A percentile compares a stretch with the other conserved stretches of the same genome.
Conservation (phyloP, 1,140 invertebrate genomes). For the Drosophila parvula region DNA sequence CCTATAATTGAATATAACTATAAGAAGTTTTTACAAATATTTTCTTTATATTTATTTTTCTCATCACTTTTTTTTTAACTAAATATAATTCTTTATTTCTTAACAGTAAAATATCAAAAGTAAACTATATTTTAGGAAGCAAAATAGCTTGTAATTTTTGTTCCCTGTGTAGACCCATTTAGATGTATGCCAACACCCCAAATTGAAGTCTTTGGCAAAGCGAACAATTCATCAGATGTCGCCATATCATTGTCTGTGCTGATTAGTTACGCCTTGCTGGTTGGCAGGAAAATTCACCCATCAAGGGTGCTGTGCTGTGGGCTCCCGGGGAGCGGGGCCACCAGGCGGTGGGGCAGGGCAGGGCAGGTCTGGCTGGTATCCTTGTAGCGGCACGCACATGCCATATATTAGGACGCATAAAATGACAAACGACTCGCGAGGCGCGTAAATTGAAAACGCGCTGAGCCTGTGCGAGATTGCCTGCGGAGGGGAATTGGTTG, state of each 20-base stretch:
- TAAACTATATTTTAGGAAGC: too few relatives aligned
- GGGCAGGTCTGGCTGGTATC: constrained; percentile 33
- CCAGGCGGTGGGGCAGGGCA: neutral
- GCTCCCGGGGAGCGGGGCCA: neutral
- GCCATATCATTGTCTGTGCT: constrained; percentile 85
- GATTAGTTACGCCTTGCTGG: constrained; percentile 75
- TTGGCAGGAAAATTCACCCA: constrained; percentile 29
- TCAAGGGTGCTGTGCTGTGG: constrained; percentile 2
- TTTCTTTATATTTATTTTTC: too few relatives aligned
- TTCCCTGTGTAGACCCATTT: constrained; percentile 15
- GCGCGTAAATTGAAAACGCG: constrained; percentile 80
- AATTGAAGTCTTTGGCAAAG: constrained; percentile 45
- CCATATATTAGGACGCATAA: constrained; percentile 81
- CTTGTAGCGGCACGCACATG: constrained; percentile 69
- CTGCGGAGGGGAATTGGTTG: constrained; percentile 30
- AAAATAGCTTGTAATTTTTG: neutral
- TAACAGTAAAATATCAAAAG: too few relatives aligned
- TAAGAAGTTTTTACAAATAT: too few relatives aligned
- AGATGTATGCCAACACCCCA: constrained; percentile 11
- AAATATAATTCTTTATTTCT: too few relatives aligned
- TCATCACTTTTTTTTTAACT: too few relatives aligned
- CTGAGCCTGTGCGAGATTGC: constrained; percentile 71
- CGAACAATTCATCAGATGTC: constrained; percentile 69
- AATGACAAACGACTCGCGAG: constrained; percentile 80
- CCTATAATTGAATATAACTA: too few relatives aligned